phyloP scores from a whole-genome alignment of 2,888 invertebrate genomes.

The Hemaris fuciformis region DNA sequence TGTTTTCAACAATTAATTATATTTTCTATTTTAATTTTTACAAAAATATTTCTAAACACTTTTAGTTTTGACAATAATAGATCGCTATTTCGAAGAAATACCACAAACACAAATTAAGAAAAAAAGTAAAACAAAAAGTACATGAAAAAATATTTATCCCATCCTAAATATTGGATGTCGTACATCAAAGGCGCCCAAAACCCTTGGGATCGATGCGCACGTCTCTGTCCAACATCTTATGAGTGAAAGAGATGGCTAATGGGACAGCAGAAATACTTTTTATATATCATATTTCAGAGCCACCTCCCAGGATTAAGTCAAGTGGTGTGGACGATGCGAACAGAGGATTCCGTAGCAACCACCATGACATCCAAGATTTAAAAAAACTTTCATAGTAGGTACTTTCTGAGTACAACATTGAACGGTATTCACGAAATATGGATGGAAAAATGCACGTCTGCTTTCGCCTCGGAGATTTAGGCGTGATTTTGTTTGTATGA shows the following conservation, averaged over 20 bases:
- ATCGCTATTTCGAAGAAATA: not conserved
- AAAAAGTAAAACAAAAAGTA: not conserved
- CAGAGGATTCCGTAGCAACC: not conserved
- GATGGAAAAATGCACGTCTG: too few species aligned
- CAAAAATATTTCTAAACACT: not conserved
- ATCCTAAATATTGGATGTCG: slow-evolving; percentile 1
- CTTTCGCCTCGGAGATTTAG: too few species aligned
- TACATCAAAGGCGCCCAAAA: slow-evolving; percentile 3
- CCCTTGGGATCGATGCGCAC: not conserved
- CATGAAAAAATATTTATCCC: not conserved
- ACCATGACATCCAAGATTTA: not conserved
- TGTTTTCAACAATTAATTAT: not conserved
- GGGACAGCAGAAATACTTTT: not conserved
- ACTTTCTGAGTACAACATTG: too few species aligned
- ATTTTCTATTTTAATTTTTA: not conserved
- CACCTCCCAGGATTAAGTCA: not conserved
- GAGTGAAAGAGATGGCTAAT: not conserved
- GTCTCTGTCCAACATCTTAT: not conserved
- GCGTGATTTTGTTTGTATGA: too few species aligned
- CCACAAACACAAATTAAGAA: not conserved
- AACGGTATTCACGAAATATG: too few species aligned
- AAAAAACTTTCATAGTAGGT: too few species aligned
- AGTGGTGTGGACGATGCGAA: not conserved
- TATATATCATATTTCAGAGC: slow-evolving; percentile 3
- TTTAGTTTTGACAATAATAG: not conserved